Conservation (phyloP, 1,140 invertebrate genomes). For the Laodelphax striatellus region DNA sequence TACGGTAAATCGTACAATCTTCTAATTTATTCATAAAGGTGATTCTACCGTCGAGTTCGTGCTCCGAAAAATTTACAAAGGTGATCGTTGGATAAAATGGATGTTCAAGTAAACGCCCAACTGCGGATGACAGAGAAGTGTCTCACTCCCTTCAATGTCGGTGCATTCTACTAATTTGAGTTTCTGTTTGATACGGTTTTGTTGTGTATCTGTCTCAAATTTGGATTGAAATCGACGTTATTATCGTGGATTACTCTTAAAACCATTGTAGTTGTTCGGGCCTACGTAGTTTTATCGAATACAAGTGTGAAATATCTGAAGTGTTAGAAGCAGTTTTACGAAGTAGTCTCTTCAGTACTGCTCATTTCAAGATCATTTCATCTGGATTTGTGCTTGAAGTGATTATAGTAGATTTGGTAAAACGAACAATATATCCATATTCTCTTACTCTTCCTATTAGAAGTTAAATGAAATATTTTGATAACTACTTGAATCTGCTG, state of each 20-base stretch:
- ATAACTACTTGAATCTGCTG: background rate
- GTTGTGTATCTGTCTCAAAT: background rate
- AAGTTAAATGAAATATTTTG: background rate
- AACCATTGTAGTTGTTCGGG: background rate
- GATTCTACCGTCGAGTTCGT: background rate
- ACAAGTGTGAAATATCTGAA: background rate
- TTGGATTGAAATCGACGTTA: background rate
- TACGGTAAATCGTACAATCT: background rate
- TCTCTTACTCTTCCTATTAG: background rate
- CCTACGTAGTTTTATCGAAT: background rate
- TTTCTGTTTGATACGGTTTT: conserved; percentile 4
- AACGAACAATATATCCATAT: no score
- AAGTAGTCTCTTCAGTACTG: no score
- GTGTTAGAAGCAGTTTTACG: background rate
- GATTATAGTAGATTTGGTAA: no score
- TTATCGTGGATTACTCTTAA: background rate
- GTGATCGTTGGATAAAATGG: conserved; percentile 1
- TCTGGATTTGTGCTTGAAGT: no score
- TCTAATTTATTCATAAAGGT: background rate
- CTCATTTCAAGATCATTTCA: no score
- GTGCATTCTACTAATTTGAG: conserved; percentile 1
- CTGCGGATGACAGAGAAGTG: conserved; percentile 9
- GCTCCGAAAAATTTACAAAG: background rate
- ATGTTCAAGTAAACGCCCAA: conserved; percentile 4
- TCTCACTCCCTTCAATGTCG: conserved; percentile 11